Evolutionary conservation across 1,140 invertebrate genomes (phyloP), one percentile per base, ranked within the genome.

Genomic region (Elymnias hypermnestra): DNA sequence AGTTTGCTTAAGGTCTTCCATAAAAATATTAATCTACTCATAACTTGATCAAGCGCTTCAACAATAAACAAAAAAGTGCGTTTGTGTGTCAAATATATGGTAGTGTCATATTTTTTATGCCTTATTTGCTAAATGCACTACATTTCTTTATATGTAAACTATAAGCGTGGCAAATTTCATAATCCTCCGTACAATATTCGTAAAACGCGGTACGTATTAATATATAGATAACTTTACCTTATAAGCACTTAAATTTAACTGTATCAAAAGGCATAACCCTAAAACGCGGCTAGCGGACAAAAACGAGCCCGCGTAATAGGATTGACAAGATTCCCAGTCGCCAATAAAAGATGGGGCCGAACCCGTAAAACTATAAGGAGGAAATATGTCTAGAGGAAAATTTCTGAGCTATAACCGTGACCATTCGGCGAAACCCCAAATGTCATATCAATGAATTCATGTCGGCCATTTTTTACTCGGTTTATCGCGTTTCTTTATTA

Each of bases 371-470:
- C 75, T 82, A 82, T 82, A 81, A 78, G 64, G 12, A 70, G 68
- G 53, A 79, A 77, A 83, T 78, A 81, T 81, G 68, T 71, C 65
- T 59, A 45, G 63, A 62, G 59, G 61, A 67, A 60, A 79, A 72
- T 63, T 71, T 66, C 53, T 54, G 47, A 51, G 69, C 71, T 56
- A 78, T 79, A 81, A 71, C 63, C 63, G 76, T 71, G 73, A 67
- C 70, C 74, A 73, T 82, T 79, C 61, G 56, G 36, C 57, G 56
- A 67, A 74, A 58, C 61, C 73, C 72, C 72, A 67, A 82, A 83
- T 78, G 81, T 85, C 81, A 85, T 83, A 85, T 70, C 78, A 64
- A 85, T 85, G 81, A 84, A 84, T 83, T 83, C 81, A 84, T 83
- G 76, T 63, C 55, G 41, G 59, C 65, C 60, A 63, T 81, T 84